phyloP scores from a whole-genome alignment of 2,113 vertebrate species.

The Pogona vitticeps region DNA sequence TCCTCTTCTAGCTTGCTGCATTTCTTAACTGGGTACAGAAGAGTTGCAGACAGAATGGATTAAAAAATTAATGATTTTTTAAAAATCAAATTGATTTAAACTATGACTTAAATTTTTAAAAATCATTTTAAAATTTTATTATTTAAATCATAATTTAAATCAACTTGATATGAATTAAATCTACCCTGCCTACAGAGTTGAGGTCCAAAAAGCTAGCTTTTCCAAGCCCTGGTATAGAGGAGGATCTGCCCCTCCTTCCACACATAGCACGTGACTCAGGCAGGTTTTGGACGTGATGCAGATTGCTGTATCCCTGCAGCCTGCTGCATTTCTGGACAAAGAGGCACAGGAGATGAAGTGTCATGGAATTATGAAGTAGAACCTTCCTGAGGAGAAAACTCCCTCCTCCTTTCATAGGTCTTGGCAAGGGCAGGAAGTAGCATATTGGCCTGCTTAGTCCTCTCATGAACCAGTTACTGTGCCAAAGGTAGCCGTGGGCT shows the following conservation, averaged over 20 bases:
- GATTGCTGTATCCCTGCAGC: not conserved
- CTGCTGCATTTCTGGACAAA: not conserved
- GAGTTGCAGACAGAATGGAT: no score
- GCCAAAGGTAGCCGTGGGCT: not conserved
- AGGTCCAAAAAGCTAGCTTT: no score
- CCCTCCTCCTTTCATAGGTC: not conserved
- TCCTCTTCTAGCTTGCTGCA: not conserved
- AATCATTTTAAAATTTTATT: no score
- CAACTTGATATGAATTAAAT: no score
- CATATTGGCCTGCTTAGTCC: not conserved
- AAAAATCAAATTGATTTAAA: no score
- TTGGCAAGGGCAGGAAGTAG: not conserved
- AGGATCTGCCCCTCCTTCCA: not conserved
- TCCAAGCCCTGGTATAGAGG: not conserved
- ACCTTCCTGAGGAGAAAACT: not conserved
- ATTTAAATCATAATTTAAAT: no score
- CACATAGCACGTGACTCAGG: not conserved
- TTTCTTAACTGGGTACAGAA: no score
- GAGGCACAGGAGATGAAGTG: not conserved
- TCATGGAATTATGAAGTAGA: not conserved
- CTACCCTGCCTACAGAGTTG: no score
- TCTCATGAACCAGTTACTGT: not conserved
- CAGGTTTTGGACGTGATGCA: not conserved
- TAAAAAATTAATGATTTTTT: no score
- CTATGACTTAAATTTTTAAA: no score